Percentiles rank a stretch among this genome's conserved stretches.
Evolutionary conservation across 2,888 invertebrate species (phyloP).

Genomic region (Stenodema calcarata): DNA sequence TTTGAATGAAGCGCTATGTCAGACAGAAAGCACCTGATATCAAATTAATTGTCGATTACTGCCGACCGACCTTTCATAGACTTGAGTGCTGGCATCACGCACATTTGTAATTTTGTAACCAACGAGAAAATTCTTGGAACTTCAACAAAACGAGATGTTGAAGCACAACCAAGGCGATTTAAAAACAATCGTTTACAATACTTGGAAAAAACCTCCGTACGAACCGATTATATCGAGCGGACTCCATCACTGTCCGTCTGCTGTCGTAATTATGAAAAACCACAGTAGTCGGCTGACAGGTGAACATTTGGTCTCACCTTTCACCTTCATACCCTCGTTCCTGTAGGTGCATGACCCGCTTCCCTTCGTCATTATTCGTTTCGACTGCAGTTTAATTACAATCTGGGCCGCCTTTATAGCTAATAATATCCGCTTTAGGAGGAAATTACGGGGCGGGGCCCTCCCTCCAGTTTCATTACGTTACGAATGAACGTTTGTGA

Average conservation of each 20-base stretch:
- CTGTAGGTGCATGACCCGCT: neutral
- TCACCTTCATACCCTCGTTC: neutral
- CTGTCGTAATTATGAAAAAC: neutral
- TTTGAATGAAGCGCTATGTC: neutral
- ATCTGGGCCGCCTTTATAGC: neutral
- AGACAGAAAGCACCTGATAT: neutral
- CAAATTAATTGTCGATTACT: neutral
- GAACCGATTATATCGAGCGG: neutral
- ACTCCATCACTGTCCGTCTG: neutral
- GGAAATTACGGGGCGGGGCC: neutral
- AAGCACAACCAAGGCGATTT: neutral
- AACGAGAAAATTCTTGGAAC: neutral
- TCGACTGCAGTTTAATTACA: neutral
- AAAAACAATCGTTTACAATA: neutral
- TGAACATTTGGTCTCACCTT: neutral
- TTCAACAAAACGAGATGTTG: neutral
- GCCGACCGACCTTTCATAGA: neutral
- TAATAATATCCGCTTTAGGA: neutral
- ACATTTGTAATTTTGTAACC: neutral
- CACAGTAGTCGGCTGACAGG: neutral
- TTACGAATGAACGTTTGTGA: neutral
- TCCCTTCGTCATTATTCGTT: neutral
- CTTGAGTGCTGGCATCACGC: neutral
- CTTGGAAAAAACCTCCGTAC: neutral
- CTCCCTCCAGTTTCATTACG: neutral